Evolutionary conservation across 2,888 invertebrate genomes (phyloP), one percentile per base, ranked within the genome.

Genomic region (Germaria angustata): DNA sequence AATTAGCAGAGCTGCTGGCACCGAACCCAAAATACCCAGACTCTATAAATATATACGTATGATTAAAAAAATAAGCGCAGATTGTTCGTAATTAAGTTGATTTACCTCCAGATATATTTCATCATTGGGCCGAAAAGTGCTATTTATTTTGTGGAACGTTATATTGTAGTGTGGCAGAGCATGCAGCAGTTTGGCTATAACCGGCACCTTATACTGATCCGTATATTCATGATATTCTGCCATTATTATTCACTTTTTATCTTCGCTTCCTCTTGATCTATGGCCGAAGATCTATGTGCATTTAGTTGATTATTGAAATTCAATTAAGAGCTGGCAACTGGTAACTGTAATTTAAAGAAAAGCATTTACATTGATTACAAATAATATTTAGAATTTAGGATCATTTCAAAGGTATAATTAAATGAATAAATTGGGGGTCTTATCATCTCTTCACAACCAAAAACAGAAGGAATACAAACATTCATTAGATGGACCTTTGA

Each of bases 1-100:
- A 88, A 98, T 97, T 88, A 98, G 93, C 95, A 97, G 95, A 46
- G 97, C 96, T 78, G 98, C 97, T n/a, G 98, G 98, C 85, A 98
- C 94, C 46, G 97, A 97, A 78, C 96, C 97, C 88, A 98, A 93
- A 89, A 99, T 97, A 61, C 97, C 97, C 91, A 98, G 93, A 88
- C 97, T 96, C 98, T 98, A 94, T 36, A 79, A 57, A 59, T 59
- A 15, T 41, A 41, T 20, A 2, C 0, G 0, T 9, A 57, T 6
- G 3, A 6, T n/a, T 34, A 17, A 11, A 1, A 2, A 51, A 9
- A 46, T 39, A 1, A 11, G 0, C 15, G 15, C 34, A 11, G 22
- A 1, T 34, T 2, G 15, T 22, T 0, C 7, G 3, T 28, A 15
- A 1, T 7, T 1, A 13, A 41, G 11, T 5, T n/a, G 2, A 61